Percentiles rank a stretch among this genome's conserved stretches.
These are phyloP conservation scores for Pangasius krempfi DNA, from an alignment of 2,797 vertebrate genomes.

Conservation along the genomic window DNA sequence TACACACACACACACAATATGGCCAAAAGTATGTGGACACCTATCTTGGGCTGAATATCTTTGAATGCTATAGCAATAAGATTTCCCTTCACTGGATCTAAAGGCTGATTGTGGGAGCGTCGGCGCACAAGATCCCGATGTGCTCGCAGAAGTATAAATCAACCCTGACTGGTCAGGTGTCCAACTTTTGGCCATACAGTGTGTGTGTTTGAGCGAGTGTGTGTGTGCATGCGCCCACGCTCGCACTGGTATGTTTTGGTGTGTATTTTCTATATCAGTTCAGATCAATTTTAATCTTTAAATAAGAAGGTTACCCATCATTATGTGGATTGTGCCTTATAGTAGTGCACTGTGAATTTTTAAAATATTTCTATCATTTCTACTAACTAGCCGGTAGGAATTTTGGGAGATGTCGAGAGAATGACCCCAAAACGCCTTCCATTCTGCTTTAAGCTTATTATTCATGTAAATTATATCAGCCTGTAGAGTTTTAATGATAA, in stretches of 20 bases:
- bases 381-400: not conserved
- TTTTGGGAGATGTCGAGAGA: not conserved
- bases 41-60: too few species aligned
- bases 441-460: not conserved
- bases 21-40: too few species aligned
- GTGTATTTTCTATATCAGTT: not conserved
- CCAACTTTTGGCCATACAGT: not conserved
- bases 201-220: too few species aligned
- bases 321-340: not conserved
- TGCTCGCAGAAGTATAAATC: not conserved
- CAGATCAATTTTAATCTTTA: not conserved
- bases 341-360: not conserved
- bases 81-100: not conserved
- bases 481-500: not conserved
- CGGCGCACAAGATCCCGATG: not conserved
- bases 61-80: too few species aligned
- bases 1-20: too few species aligned
- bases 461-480: not conserved
- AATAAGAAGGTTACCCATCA: not conserved
- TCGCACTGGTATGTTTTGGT: not conserved
- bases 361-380: not conserved
- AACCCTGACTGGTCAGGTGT: not conserved
- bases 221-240: fast-evolving
- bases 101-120: not conserved
- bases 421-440: not conserved